A percentile compares a stretch with the other conserved stretches of the same genome.
Evolutionary conservation across 2,888 invertebrate species (phyloP).

Genomic region (Ichneumoninae sp.): DNA sequence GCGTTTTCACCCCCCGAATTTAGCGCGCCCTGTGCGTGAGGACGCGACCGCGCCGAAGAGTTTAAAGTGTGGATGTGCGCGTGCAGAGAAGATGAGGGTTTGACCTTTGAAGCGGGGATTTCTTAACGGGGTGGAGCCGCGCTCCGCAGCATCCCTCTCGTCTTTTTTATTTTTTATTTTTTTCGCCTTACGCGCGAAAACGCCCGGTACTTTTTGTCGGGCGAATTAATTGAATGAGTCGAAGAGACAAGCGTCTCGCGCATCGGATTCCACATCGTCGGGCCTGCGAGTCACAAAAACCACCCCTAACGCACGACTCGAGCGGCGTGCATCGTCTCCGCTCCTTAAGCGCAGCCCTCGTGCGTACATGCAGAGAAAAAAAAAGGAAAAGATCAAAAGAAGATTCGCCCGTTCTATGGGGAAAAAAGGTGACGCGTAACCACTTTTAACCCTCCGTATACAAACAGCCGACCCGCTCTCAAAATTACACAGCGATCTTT

Average conservation of each 20-base stretch:
- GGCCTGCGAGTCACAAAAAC: neutral
- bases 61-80: conserved; percentile 15
- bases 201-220: conserved; percentile 66
- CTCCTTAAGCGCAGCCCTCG: conserved; percentile 52
- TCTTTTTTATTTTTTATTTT: too few relatives aligned
- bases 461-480: neutral
- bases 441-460: conserved; percentile 16
- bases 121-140: conserved; percentile 54
- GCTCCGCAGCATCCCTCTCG: neutral
- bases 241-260: conserved; percentile 37
- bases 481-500: neutral
- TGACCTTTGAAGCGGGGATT: conserved; percentile 66
- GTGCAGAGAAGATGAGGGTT: conserved; percentile 52
- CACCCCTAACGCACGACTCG: conserved; percentile 24
- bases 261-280: conserved; percentile 38
- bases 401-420: conserved; percentile 16
- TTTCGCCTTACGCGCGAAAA: conserved; percentile 26
- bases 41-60: conserved; percentile 10
- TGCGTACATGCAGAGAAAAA: conserved; percentile 39
- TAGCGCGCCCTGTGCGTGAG: conserved; percentile 2
- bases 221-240: conserved; percentile 78
- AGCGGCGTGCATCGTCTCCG: conserved; percentile 42
- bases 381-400: conserved; percentile 41
- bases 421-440: conserved; percentile 30
- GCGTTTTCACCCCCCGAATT: conserved; percentile 10